Conservation (phyloP, 2,888 invertebrate species). For the Argynnis bischoffii region DNA sequence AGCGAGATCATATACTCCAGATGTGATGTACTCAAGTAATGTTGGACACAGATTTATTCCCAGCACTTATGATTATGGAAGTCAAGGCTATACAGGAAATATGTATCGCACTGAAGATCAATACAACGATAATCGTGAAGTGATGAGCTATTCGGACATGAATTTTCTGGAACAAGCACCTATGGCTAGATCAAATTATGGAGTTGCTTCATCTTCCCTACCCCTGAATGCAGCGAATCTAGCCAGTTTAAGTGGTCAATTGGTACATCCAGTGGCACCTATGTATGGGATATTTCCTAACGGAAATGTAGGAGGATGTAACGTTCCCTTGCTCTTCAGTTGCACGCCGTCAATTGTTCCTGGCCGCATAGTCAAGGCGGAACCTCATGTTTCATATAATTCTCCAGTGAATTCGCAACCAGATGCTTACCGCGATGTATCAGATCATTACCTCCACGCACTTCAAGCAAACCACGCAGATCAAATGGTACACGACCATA, state of each 20-base stretch:
- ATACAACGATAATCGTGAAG: slow-evolving; percentile 47
- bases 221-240: slow-evolving; percentile 20
- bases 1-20: slow-evolving; percentile 24
- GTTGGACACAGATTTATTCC: slow-evolving; percentile 20
- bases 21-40: slow-evolving; percentile 14
- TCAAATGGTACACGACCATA: slow-evolving; percentile 15
- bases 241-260: slow-evolving; percentile 35
- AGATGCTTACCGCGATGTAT: slow-evolving; percentile 56
- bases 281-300: slow-evolving; percentile 66
- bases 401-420: slow-evolving; percentile 18
- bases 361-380: slow-evolving; percentile 55
- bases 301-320: slow-evolving; percentile 60
- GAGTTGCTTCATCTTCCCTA: slow-evolving; percentile 20
- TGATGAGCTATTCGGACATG: slow-evolving; percentile 61
- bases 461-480: slow-evolving; percentile 17
- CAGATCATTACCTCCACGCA: slow-evolving; percentile 43
- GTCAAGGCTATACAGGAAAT: slow-evolving; percentile 40
- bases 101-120: slow-evolving; percentile 37
- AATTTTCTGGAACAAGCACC: slow-evolving; percentile 55
- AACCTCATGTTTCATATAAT: slow-evolving; percentile 42
- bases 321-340: slow-evolving; percentile 67
- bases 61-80: slow-evolving; percentile 30
- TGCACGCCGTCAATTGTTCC: slow-evolving; percentile 67
- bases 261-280: slow-evolving; percentile 41
- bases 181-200: slow-evolving; percentile 52